These are phyloP conservation scores for Meda fulgida DNA, from an alignment of 2,797 vertebrate genomes.

Conservation along the genomic window DNA sequence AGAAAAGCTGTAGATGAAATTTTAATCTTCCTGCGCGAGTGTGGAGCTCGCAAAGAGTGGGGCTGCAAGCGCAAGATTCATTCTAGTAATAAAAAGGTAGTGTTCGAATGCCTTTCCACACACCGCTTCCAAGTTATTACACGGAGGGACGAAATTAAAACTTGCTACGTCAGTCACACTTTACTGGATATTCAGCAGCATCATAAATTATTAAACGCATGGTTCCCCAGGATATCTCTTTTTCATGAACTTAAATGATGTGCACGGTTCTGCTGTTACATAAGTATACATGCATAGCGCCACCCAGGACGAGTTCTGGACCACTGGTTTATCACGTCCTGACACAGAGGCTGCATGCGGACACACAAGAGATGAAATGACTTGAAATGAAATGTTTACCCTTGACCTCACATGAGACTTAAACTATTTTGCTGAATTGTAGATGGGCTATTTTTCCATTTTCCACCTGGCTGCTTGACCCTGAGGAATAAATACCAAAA, in stretches of 20 bases:
- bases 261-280: conserved; percentile 74
- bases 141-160: conserved; percentile 83
- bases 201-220: conserved; percentile 87
- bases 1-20: conserved; percentile 52
- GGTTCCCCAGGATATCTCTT: conserved; percentile 81
- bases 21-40: conserved; percentile 45
- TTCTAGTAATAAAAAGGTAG: conserved; percentile 80
- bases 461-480: conserved; percentile 57
- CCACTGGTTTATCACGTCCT: neutral
- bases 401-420: conserved; percentile 54
- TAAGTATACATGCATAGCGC: conserved; percentile 7
- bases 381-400: conserved; percentile 5
- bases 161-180: conserved; percentile 83
- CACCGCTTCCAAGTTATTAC: conserved; percentile 79
- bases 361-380: conserved; percentile 14
- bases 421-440: conserved; percentile 61
- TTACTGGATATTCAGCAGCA: conserved; percentile 79
- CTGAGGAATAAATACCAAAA: conserved; percentile 50
- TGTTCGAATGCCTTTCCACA: conserved; percentile 83
- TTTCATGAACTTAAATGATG: conserved; percentile 88
- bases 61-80: conserved; percentile 74
- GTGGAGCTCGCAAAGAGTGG: neutral
- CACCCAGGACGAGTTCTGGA: conserved; percentile 10
- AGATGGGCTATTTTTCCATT: conserved; percentile 62
- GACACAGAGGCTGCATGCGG: neutral